A percentile compares a stretch with the other conserved stretches of the same genome.
phyloP scores from a whole-genome alignment of 2,888 invertebrate genomes.

The Chirona hameri region DNA sequence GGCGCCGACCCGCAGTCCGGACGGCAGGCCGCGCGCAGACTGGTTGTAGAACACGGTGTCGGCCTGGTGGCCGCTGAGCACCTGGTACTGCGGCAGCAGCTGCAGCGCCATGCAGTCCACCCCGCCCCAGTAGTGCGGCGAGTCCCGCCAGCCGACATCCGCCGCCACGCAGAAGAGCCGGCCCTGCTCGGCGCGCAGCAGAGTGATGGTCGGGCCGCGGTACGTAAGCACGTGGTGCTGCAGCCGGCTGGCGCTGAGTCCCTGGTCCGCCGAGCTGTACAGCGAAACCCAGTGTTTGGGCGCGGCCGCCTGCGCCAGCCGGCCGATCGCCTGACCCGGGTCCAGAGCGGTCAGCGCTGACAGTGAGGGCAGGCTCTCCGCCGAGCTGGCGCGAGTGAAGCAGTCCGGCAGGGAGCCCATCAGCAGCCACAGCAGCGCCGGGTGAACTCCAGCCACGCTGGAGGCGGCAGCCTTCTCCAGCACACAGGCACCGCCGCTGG shows the following conservation, averaged over 20 bases:
- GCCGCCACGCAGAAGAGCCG: slow-evolving; percentile 72
- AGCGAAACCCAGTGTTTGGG: slow-evolving; percentile 77
- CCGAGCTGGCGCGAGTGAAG: slow-evolving; percentile 39
- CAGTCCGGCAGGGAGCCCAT: slow-evolving; percentile 44
- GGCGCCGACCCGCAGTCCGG: slow-evolving; percentile 74
- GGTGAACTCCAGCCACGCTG: slow-evolving; percentile 37
- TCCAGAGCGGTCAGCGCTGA: slow-evolving; percentile 36
- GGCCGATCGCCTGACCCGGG: slow-evolving; percentile 56
- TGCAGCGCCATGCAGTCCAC: slow-evolving; percentile 74
- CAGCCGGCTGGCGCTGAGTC: slow-evolving; percentile 82
- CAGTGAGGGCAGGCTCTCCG: slow-evolving; percentile 28
- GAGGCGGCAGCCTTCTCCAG: slow-evolving; percentile 35
- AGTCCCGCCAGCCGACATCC: slow-evolving; percentile 79
- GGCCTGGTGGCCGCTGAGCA: slow-evolving; percentile 38
- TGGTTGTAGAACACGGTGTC: slow-evolving; percentile 75
- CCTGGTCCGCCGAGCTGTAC: slow-evolving; percentile 79
- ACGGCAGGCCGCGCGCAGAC: slow-evolving; percentile 75
- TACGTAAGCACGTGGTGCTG: slow-evolving; percentile 80
- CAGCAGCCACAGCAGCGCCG: slow-evolving; percentile 45
- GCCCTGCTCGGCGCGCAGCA: slow-evolving; percentile 56
- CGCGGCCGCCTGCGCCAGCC: slow-evolving; percentile 44
- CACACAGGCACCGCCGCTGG: slow-evolving; percentile 36
- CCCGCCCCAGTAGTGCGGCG: slow-evolving; percentile 77
- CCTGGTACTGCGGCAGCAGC: slow-evolving; percentile 56
- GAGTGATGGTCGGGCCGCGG: slow-evolving; percentile 56